Percentiles rank a stretch among this genome's conserved stretches.
Evolutionary conservation across 2,113 vertebrate species (phyloP).

Genomic region (Arenaria interpres): DNA sequence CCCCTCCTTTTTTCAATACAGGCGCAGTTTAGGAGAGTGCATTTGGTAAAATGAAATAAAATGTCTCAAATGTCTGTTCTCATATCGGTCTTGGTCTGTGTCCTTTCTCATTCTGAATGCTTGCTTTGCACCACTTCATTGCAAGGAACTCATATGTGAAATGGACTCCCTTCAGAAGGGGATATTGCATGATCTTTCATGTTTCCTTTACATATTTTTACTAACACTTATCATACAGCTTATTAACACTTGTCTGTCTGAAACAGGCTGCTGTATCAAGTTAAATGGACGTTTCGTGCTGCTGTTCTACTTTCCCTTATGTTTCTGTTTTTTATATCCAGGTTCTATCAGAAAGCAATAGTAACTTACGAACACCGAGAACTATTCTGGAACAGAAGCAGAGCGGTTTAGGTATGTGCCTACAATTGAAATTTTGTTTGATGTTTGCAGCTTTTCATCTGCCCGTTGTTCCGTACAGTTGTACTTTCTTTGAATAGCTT

Average conservation of each 20-base stretch:
- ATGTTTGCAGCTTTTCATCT: slow-evolving; percentile 1
- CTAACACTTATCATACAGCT: slow-evolving; percentile 86
- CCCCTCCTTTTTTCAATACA: slow-evolving; percentile 74
- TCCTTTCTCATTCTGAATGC: slow-evolving; percentile 78
- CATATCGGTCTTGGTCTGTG: slow-evolving; percentile 74
- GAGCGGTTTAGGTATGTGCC: slow-evolving; percentile 84
- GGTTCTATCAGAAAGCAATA: slow-evolving; percentile 86
- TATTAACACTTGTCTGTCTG: slow-evolving; percentile 87
- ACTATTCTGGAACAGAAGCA: slow-evolving; percentile 85
- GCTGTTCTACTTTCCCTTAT: slow-evolving; percentile 61
- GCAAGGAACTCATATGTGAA: slow-evolving; percentile 81
- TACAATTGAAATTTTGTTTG: slow-evolving; percentile 4
- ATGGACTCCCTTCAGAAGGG: slow-evolving; percentile 81
- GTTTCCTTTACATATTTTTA: slow-evolving; percentile 75
- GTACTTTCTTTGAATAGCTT: slow-evolving; percentile 8
- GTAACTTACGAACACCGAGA: slow-evolving; percentile 79
- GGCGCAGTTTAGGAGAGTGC: slow-evolving; percentile 81
- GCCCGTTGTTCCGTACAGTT: neutral
- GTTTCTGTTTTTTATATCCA: slow-evolving; percentile 71
- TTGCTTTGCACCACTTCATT: slow-evolving; percentile 80
- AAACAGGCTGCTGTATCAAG: slow-evolving; percentile 77
- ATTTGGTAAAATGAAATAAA: slow-evolving; percentile 77
- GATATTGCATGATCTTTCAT: slow-evolving; percentile 85
- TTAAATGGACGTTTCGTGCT: slow-evolving; percentile 52
- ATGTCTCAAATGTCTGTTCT: slow-evolving; percentile 75